phyloP scores from a whole-genome alignment of 2,797 vertebrate species.

The Spinibarbus caldwelli region DNA sequence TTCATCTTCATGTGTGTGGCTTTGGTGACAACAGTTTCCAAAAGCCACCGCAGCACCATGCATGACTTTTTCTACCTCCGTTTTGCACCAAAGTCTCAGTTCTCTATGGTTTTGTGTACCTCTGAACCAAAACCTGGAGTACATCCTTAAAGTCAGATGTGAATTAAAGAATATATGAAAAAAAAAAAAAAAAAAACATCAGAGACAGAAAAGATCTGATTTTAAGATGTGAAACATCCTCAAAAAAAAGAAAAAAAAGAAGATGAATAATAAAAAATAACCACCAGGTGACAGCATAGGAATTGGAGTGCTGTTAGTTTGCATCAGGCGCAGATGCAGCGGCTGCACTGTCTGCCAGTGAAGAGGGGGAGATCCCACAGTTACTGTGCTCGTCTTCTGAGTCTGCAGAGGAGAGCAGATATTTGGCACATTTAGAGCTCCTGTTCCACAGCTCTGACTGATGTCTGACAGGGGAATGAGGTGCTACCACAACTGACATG shows the following conservation, averaged over 20 bases:
- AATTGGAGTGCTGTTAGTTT: constrained; percentile 56
- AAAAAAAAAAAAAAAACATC: not conserved
- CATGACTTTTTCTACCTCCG: not conserved
- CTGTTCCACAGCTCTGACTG: constrained; percentile 22
- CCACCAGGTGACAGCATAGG: constrained; percentile 60
- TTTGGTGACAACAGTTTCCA: not conserved
- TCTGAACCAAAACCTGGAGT: not conserved
- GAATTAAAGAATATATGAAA: not conserved
- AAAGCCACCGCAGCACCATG: not conserved
- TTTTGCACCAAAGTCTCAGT: not conserved
- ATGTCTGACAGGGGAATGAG: constrained; percentile 36
- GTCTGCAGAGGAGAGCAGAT: constrained; percentile 64
- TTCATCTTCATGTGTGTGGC: not conserved
- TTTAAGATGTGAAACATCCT: not conserved
- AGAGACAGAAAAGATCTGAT: not conserved
- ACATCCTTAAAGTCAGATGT: not conserved
- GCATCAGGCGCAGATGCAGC: constrained; percentile 57
- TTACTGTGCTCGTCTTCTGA: constrained; percentile 63
- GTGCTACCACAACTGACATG: not conserved
- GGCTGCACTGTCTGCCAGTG: constrained; percentile 56
- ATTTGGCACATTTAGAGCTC: constrained; percentile 61
- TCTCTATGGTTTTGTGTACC: not conserved
- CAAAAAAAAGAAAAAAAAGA: not conserved
- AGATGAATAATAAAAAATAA: constrained; percentile 43
- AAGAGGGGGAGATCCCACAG: constrained; percentile 55